Conservation (phyloP, 2,888 invertebrate genomes). For the Chymomyza caudatula region DNA sequence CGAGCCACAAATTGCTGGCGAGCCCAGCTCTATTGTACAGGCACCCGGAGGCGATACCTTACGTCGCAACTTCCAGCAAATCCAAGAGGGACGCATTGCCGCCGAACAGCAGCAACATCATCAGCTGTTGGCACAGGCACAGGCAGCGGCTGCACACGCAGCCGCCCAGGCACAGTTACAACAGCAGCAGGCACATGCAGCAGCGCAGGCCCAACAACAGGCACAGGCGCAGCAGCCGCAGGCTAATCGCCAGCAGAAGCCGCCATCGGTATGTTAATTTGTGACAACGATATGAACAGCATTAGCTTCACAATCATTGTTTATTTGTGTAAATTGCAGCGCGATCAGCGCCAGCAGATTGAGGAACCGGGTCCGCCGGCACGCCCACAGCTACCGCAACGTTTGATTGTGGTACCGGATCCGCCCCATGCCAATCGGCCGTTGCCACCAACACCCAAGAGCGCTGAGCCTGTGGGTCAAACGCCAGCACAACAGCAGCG, state of each 20-base stretch:
- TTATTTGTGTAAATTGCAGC: not conserved
- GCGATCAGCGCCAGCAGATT: constrained; percentile 76
- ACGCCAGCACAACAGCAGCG: constrained; percentile 84
- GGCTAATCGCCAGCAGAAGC: constrained; percentile 80
- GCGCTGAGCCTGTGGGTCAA: constrained; percentile 71
- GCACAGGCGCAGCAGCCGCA: constrained; percentile 80
- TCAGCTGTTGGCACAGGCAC: constrained; percentile 63
- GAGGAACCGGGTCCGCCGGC: constrained; percentile 93
- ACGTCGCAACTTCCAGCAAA: constrained; percentile 97
- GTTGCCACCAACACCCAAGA: constrained; percentile 78
- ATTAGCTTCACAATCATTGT: not conserved
- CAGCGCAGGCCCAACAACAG: constrained; percentile 73
- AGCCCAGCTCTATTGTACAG: constrained; percentile 95
- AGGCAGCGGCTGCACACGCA: constrained; percentile 65
- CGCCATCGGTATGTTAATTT: constrained; percentile 74
- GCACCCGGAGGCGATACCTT: constrained; percentile 95
- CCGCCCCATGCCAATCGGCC: constrained; percentile 83
- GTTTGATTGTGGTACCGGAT: constrained; percentile 94
- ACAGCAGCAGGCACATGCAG: constrained; percentile 72
- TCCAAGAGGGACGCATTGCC: constrained; percentile 88
- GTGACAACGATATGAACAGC: not conserved
- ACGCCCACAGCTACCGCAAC: constrained; percentile 92
- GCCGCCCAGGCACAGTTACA: constrained; percentile 78
- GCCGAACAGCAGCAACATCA: constrained; percentile 81
- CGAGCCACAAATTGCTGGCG: constrained; percentile 92